These are phyloP conservation scores for Coelogynopora nodosa DNA, from an alignment of 2,888 invertebrate genomes.

Conservation along the genomic window DNA sequence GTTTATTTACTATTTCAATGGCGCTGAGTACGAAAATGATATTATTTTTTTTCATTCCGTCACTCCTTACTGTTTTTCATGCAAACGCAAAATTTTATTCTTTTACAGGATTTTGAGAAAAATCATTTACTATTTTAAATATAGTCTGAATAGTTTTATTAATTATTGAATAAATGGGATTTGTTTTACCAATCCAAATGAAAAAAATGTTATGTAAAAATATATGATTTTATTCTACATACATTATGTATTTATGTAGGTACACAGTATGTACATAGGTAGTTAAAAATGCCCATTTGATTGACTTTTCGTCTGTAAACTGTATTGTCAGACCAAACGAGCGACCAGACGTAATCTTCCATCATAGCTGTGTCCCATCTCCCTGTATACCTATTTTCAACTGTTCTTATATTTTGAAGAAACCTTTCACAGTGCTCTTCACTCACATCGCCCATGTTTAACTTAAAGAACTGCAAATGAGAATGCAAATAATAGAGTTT, in stretches of 20 bases:
- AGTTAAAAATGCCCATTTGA: neutral
- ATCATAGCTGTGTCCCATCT: neutral
- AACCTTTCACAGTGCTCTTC: no score
- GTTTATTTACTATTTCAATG: neutral
- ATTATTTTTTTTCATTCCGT: neutral
- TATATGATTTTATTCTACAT: neutral
- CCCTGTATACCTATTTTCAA: no score
- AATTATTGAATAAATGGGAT: neutral
- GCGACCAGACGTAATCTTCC: neutral
- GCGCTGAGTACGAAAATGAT: neutral
- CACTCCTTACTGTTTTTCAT: neutral
- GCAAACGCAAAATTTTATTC: neutral
- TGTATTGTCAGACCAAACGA: neutral
- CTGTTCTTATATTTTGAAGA: no score
- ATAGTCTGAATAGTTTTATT: neutral
- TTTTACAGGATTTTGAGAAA: neutral
- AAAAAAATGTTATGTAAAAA: neutral
- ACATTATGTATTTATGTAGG: neutral
- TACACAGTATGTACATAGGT: neutral
- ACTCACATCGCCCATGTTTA: no score
- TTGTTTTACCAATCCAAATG: neutral
- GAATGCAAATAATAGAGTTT: conserved; percentile 41
- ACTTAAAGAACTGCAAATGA: conserved; percentile 3
- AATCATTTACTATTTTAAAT: neutral
- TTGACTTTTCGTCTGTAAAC: neutral